A percentile compares a stretch with the other conserved stretches of the same genome.
Conservation (phyloP, 2,888 invertebrate genomes). For the Sinodicranocentrus sp. region DNA sequence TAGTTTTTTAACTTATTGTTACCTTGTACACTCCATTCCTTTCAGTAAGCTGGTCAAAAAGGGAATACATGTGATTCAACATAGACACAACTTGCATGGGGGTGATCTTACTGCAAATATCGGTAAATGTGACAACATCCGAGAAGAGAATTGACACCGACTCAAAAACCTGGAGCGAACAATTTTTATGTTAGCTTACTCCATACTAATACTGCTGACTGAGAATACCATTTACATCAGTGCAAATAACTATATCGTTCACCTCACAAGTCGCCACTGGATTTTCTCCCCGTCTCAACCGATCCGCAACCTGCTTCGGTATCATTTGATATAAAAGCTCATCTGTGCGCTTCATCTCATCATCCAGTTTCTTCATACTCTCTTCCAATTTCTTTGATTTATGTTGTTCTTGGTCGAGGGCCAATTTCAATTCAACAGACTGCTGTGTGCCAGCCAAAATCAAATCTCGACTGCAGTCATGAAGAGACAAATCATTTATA, state of each 20-base stretch:
- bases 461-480: conserved; percentile 97
- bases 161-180: conserved; percentile 90
- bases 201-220: too few relatives aligned
- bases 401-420: conserved; percentile 96
- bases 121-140: conserved; percentile 98
- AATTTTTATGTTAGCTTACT: too few relatives aligned
- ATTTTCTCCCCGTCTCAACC: conserved; percentile 94
- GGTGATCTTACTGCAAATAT: conserved; percentile 96
- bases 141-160: conserved; percentile 97
- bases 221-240: too few relatives aligned
- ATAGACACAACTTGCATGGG: conserved; percentile 99
- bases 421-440: conserved; percentile 96
- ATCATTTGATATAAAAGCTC: conserved; percentile 99
- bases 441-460: conserved; percentile 98
- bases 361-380: conserved; percentile 96
- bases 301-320: conserved; percentile 97
- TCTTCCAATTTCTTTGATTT: conserved; percentile 98
- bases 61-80: conserved; percentile 98
- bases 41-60: conserved; percentile 96
- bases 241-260: too few relatives aligned
- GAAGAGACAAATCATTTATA: conserved; percentile 99
- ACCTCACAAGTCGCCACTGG: conserved; percentile 99
- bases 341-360: conserved; percentile 97
- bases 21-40: conserved; percentile 94
- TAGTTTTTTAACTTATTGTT: too few relatives aligned